A percentile compares a stretch with the other conserved stretches of the same genome.
Evolutionary conservation across 2,113 vertebrate genomes (phyloP).

Genomic region (Cettia cetti): DNA sequence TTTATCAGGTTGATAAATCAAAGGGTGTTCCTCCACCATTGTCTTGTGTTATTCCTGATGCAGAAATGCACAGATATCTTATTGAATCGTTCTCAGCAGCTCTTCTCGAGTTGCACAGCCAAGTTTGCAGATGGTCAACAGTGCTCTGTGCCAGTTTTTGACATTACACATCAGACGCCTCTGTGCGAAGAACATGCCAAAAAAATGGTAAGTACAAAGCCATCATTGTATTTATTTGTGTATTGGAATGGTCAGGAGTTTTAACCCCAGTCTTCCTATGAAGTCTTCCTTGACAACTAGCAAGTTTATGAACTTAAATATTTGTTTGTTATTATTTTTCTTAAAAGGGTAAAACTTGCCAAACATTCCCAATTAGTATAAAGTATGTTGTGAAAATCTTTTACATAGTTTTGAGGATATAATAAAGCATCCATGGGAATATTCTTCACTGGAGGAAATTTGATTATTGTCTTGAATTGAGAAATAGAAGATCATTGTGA

Average conservation of each 20-base stretch:
- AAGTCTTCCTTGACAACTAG: not conserved
- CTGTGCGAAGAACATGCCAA: constrained; percentile 99
- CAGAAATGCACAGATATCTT: constrained; percentile 86
- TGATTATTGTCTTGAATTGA: not conserved
- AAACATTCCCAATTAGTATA: not conserved
- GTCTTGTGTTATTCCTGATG: constrained; percentile 76
- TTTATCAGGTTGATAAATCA: constrained; percentile 29
- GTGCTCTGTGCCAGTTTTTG: constrained; percentile 97
- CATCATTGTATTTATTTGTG: not conserved
- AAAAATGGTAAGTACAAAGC: constrained; percentile 89
- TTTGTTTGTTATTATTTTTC: not conserved
- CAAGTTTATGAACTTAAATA: not conserved
- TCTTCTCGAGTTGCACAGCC: constrained; percentile 98
- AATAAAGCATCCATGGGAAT: not conserved
- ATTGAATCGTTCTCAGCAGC: constrained; percentile 95
- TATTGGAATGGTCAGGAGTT: not conserved
- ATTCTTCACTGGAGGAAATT: not conserved
- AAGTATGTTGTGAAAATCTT: not conserved
- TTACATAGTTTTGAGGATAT: not conserved
- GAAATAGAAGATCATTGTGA: not conserved
- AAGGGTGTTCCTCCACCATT: not conserved
- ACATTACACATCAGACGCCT: constrained; percentile 98
- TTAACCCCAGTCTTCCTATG: not conserved
- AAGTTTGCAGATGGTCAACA: constrained; percentile 98
- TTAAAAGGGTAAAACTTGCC: not conserved